Percentiles rank a stretch among this genome's conserved stretches.
Conservation (phyloP, 2,888 invertebrate species). For the Spatulosminthurus flaviceps region DNA sequence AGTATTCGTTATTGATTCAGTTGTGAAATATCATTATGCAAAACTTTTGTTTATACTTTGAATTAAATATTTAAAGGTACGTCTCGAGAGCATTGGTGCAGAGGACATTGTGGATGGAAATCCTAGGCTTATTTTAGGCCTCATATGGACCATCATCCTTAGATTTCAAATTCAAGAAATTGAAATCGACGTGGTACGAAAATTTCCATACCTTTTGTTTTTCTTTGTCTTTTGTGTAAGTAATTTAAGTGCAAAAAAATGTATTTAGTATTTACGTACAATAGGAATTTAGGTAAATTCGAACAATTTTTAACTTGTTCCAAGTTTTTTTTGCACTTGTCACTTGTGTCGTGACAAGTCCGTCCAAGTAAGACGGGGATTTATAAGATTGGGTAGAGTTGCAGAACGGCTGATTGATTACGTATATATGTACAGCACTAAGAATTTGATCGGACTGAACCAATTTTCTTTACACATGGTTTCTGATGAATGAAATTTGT, state of each 20-base stretch:
- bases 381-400: no score
- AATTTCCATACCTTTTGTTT: no score
- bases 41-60: neutral
- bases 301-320: no score
- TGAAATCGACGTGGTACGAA: slow-evolving; percentile 91
- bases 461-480: neutral
- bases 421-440: no score
- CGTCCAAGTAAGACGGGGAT: no score
- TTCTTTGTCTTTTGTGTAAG: no score
- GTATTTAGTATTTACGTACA: no score
- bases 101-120: slow-evolving; percentile 99
- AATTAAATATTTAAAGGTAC: slow-evolving; percentile 73
- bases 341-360: no score
- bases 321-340: no score
- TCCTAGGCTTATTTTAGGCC: slow-evolving; percentile 86
- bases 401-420: neutral
- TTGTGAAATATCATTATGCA: neutral
- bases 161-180: slow-evolving; percentile 99
- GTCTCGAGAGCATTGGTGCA: slow-evolving; percentile 97
- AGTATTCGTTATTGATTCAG: no score
- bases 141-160: slow-evolving; percentile 99
- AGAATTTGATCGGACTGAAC: neutral
- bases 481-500: neutral
- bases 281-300: no score
- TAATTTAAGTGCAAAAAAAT: no score